These are phyloP conservation scores for Agonopterix arenella DNA, from an alignment of 2,888 invertebrate genomes.

Conservation along the genomic window DNA sequence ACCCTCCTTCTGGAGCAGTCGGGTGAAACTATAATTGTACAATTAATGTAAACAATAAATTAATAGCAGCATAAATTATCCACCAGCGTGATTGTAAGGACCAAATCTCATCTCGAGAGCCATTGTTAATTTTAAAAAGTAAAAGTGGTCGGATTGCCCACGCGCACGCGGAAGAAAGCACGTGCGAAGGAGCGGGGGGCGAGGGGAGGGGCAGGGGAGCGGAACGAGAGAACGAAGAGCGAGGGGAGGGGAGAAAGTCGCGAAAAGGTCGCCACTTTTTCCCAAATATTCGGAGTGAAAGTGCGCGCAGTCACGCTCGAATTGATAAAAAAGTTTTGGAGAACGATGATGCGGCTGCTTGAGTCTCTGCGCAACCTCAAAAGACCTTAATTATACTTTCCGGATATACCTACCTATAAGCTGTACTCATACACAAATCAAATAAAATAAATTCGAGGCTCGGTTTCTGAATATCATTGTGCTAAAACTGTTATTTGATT, in stretches of 20 bases:
- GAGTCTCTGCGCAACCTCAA: too few species aligned
- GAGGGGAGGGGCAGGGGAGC: conserved; percentile 16
- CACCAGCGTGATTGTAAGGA: too few species aligned
- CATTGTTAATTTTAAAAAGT: conserved; percentile 46
- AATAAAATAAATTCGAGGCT: too few species aligned
- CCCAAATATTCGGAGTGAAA: conserved; percentile 75
- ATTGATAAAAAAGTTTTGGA: conserved; percentile 43
- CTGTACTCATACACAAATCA: too few species aligned
- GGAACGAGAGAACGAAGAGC: conserved; percentile 12
- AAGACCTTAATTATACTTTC: too few species aligned
- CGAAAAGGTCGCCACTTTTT: conserved; percentile 74
- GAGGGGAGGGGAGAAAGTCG: conserved; percentile 59
- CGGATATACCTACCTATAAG: too few species aligned
- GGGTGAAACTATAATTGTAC: too few species aligned
- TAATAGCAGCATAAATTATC: too few species aligned
- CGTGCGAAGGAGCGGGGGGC: conserved; percentile 23
- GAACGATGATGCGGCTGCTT: neutral
- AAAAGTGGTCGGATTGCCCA: conserved; percentile 51
- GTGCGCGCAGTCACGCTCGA: conserved; percentile 50
- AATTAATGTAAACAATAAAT: too few species aligned
- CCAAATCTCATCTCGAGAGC: neutral
- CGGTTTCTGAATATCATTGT: too few species aligned
- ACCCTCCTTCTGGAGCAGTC: too few species aligned
- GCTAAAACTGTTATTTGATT: too few species aligned
- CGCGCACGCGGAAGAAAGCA: conserved; percentile 60